These are phyloP conservation scores for Lycorma delicatula DNA, from an alignment of 1,140 invertebrate species.

Conservation along the genomic window DNA sequence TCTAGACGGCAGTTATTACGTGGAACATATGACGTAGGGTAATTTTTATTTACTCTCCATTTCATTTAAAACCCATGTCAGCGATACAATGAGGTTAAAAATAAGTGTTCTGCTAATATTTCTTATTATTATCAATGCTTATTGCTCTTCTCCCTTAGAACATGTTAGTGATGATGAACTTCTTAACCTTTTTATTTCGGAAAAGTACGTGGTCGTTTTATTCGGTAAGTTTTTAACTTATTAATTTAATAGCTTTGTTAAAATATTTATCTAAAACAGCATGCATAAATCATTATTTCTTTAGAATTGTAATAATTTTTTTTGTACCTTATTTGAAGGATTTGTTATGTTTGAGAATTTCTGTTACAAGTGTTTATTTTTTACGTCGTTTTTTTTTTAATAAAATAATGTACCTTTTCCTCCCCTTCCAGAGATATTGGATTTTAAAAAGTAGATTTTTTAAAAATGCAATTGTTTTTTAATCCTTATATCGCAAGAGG, in stretches of 20 bases:
- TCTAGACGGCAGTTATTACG: neutral
- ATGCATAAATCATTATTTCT: neutral
- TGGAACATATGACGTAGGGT: neutral
- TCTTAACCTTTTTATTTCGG: slow-evolving; percentile 55
- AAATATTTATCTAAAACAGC: neutral
- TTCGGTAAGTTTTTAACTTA: slow-evolving; percentile 53
- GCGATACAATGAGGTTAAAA: neutral
- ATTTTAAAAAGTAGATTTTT: too few species aligned
- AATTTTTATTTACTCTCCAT: neutral
- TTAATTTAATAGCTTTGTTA: neutral
- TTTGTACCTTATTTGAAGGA: neutral
- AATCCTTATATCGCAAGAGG: too few species aligned
- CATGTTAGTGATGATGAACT: slow-evolving; percentile 60
- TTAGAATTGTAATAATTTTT: neutral
- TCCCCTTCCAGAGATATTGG: too few species aligned
- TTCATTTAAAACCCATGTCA: neutral
- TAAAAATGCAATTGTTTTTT: too few species aligned
- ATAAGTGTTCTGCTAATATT: neutral
- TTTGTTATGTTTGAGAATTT: neutral
- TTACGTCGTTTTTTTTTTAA: slow-evolving; percentile 4
- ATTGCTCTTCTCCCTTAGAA: slow-evolving; percentile 40
- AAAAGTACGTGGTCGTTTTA: slow-evolving; percentile 61
- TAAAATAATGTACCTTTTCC: too few species aligned
- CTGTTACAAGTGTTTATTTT: neutral
- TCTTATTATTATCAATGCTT: neutral